Conservation (phyloP, 2,888 invertebrate genomes). For the Mayetiola destructor region DNA sequence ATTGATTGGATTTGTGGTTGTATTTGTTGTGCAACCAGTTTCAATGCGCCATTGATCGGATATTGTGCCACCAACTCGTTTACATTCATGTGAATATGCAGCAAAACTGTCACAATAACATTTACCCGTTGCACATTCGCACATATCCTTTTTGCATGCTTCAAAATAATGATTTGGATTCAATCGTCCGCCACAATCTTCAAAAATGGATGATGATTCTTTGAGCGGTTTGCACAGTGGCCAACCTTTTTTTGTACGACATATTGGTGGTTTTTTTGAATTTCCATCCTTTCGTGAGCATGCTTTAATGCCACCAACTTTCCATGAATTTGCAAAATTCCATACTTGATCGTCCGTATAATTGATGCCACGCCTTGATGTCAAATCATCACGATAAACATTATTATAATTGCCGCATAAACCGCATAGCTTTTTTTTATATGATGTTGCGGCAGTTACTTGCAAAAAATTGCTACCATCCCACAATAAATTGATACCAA, state of each 20-base stretch:
- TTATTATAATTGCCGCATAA: conserved; percentile 81
- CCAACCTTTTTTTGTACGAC: conserved; percentile 38
- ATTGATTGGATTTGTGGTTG: not conserved
- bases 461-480: conserved; percentile 87
- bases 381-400: conserved; percentile 59
- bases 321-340: conserved; percentile 81
- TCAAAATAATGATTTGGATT: conserved; percentile 71
- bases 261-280: conserved; percentile 36
- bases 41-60: conserved; percentile 55
- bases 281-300: conserved; percentile 46
- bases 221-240: conserved; percentile 41
- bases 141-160: conserved; percentile 76
- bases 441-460: conserved; percentile 58
- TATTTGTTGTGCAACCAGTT: conserved; percentile 46
- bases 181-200: conserved; percentile 62
- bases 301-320: conserved; percentile 64
- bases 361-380: conserved; percentile 49
- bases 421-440: conserved; percentile 69
- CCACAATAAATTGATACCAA: conserved; percentile 79
- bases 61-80: conserved; percentile 56
- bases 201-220: conserved; percentile 44
- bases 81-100: conserved; percentile 79
- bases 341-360: conserved; percentile 45
- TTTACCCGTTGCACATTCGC: conserved; percentile 63
- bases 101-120: conserved; percentile 84